Conservation (phyloP, 2,888 invertebrate species). For the Dicranocentrus wangi region DNA sequence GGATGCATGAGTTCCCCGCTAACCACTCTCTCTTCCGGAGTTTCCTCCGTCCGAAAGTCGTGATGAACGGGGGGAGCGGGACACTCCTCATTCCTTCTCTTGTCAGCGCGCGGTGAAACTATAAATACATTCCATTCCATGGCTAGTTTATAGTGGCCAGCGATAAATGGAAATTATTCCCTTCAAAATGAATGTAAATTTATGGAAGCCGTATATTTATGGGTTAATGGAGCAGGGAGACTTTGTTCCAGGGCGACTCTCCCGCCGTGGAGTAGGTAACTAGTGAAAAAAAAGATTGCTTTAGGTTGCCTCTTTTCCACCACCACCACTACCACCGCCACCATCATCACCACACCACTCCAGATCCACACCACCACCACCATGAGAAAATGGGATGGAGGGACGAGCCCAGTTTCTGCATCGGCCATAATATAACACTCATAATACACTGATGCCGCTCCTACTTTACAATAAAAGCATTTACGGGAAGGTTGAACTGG, state of each 20-base stretch:
- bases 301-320: not conserved
- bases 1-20: not conserved
- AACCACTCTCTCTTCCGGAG: not conserved
- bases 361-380: too few species aligned
- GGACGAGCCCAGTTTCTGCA: not conserved
- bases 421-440: not conserved
- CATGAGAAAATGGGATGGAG: conserved; percentile 1
- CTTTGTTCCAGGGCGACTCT: conserved; percentile 45
- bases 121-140: too few species aligned
- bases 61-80: conserved; percentile 40
- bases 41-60: too few species aligned
- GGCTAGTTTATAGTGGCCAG: conserved; percentile 22
- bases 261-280: not conserved
- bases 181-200: conserved; percentile 62
- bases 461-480: conserved; percentile 30
- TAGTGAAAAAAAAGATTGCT: conserved; percentile 1
- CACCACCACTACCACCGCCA: not conserved
- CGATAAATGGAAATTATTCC: conserved; percentile 63
- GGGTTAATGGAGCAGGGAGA: conserved; percentile 65
- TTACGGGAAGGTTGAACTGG: conserved; percentile 12
- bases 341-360: not conserved
- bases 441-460: not conserved
- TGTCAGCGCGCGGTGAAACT: not conserved
- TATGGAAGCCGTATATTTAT: conserved; percentile 65
- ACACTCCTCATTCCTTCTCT: conserved; percentile 15